These are phyloP conservation scores for Campopleginae sp. DNA, from an alignment of 2,888 invertebrate genomes.

Conservation along the genomic window DNA sequence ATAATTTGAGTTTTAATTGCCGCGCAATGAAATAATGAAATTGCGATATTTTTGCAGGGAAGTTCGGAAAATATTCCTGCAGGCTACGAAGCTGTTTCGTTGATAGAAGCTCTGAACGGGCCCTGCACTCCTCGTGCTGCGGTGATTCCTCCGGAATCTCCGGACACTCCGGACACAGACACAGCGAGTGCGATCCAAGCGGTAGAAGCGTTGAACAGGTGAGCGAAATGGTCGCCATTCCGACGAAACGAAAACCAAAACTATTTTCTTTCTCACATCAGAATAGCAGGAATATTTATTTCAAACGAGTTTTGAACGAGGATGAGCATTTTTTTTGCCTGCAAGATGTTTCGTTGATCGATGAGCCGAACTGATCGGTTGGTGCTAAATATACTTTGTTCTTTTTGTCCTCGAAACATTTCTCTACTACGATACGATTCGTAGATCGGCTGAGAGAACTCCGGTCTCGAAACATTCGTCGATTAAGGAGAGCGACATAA, in stretches of 20 bases:
- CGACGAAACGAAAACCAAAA: conserved; percentile 8
- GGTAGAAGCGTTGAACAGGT: conserved; percentile 89
- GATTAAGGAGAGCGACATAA: conserved; percentile 79
- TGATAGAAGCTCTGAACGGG: conserved; percentile 98
- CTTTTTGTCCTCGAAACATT: not conserved
- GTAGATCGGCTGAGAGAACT: conserved; percentile 80
- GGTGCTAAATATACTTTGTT: not conserved
- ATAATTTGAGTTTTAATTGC: not conserved
- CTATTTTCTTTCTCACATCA: not conserved
- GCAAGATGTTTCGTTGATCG: not conserved
- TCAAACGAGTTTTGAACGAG: not conserved
- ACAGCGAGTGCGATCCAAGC: conserved; percentile 87
- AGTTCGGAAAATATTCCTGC: conserved; percentile 94
- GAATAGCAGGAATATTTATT: not conserved
- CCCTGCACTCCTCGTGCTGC: conserved; percentile 88
- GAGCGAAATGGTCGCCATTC: not conserved
- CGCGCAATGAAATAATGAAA: not conserved
- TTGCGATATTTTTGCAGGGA: conserved; percentile 84
- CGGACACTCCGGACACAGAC: conserved; percentile 88
- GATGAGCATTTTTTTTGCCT: not conserved
- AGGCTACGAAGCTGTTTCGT: conserved; percentile 96
- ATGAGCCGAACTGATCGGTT: not conserved
- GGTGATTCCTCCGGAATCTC: conserved; percentile 84
- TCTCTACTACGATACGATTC: not conserved
- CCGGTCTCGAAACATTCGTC: conserved; percentile 79